A percentile compares a stretch with the other conserved stretches of the same genome.
phyloP scores from a whole-genome alignment of 2,888 invertebrate genomes.

The Tholera decimalis region DNA sequence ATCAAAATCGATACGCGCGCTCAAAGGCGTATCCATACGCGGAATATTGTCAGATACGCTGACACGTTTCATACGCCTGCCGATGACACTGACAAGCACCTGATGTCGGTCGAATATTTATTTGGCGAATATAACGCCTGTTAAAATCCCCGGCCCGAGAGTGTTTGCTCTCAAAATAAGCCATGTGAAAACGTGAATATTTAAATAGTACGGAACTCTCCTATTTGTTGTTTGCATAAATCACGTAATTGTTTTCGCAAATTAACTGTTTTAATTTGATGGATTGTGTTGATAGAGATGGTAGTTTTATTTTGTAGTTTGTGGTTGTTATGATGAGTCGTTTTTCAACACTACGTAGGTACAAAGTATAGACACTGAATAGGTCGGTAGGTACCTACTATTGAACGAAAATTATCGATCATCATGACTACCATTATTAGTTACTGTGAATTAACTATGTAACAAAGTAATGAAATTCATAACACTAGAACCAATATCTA shows the following conservation, averaged over 20 bases:
- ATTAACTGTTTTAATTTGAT: slow-evolving; percentile 48
- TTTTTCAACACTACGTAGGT: neutral
- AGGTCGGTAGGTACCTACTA: neutral
- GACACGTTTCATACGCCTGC: slow-evolving; percentile 50
- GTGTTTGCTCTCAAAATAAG: slow-evolving; percentile 66
- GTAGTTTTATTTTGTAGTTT: slow-evolving; percentile 5
- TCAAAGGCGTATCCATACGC: slow-evolving; percentile 29
- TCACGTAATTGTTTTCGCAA: slow-evolving; percentile 59
- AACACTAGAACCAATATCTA: neutral
- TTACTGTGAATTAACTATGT: neutral
- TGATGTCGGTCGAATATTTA: slow-evolving; percentile 63
- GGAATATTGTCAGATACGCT: slow-evolving; percentile 31
- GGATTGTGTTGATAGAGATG: slow-evolving; percentile 16
- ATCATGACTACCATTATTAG: neutral
- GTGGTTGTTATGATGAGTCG: no score
- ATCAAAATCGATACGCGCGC: slow-evolving; percentile 30
- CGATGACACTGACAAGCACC: slow-evolving; percentile 66
- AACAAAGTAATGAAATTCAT: neutral
- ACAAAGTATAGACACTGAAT: no score
- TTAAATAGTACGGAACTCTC: slow-evolving; percentile 52
- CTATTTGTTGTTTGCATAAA: slow-evolving; percentile 57
- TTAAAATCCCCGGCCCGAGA: slow-evolving; percentile 61
- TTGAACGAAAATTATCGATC: neutral
- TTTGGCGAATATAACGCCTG: slow-evolving; percentile 63
- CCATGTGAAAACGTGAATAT: slow-evolving; percentile 63